Evolutionary conservation across 1,140 invertebrate genomes (phyloP).

Genomic region (Drosophila sproati): DNA sequence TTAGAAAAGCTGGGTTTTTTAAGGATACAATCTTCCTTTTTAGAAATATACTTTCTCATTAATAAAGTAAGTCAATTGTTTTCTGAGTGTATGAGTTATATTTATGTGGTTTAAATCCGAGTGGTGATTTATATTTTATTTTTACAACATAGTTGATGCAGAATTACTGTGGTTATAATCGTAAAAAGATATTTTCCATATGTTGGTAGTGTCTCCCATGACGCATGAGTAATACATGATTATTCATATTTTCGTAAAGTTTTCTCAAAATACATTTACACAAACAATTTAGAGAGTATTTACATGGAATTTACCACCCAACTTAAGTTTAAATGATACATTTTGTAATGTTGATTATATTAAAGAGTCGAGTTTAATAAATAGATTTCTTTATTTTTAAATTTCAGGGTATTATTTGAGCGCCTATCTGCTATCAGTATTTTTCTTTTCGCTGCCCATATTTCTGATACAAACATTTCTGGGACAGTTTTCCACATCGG

Average conservation of each 20-base stretch:
- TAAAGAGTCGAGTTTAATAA: background rate
- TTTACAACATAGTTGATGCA: background rate
- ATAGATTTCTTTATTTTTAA: background rate
- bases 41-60: no score
- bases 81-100: background rate
- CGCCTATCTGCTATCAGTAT: constrained; percentile 67
- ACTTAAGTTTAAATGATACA: no score
- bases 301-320: no score
- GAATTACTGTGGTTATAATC: background rate
- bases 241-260: background rate
- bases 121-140: background rate
- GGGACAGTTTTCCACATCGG: constrained; percentile 78
- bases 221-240: constrained; percentile 11
- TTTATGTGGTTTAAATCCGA: background rate
- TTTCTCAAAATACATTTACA: no score
- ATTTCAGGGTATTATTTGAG: constrained; percentile 63
- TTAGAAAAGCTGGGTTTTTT: no score
- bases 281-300: no score
- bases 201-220: background rate
- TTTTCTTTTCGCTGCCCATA: constrained; percentile 73
- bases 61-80: background rate
- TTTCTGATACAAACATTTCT: constrained; percentile 82
- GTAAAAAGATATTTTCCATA: background rate
- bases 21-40: no score
- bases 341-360: background rate